A percentile compares a stretch with the other conserved stretches of the same genome.
phyloP scores from a whole-genome alignment of 2,888 invertebrate species.

The Himalopsyche japonica region DNA sequence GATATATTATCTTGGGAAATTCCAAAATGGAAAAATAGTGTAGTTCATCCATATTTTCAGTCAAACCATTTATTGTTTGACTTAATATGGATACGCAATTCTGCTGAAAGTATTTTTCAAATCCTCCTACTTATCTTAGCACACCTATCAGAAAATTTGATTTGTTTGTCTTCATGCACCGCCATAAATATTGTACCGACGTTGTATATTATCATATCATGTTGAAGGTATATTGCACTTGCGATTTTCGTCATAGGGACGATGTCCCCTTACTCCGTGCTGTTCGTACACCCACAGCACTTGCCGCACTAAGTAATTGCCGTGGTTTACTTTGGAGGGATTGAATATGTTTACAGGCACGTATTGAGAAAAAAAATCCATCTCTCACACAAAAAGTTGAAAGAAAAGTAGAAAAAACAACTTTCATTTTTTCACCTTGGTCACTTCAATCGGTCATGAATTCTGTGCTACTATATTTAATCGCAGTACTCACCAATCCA shows the following conservation, averaged over 20 bases:
- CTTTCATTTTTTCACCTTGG: too few species aligned
- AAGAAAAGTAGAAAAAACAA: too few species aligned
- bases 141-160: slow-evolving; percentile 20
- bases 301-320: slow-evolving; percentile 37
- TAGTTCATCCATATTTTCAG: not conserved
- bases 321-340: slow-evolving; percentile 28
- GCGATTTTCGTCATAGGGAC: not conserved
- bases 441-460: too few species aligned
- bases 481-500: too few species aligned
- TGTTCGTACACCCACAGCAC: not conserved
- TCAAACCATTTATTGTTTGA: not conserved
- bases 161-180: slow-evolving; percentile 36
- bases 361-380: not conserved
- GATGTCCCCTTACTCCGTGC: not conserved
- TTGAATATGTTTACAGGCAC: not conserved
- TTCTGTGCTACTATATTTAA: too few species aligned
- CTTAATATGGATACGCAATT: not conserved
- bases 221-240: not conserved
- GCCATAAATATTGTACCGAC: slow-evolving; percentile 21
- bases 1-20: too few species aligned
- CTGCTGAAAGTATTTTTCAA: not conserved
- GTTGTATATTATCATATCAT: not conserved
- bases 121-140: not conserved
- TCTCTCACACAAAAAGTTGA: too few species aligned
- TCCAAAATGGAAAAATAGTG: too few species aligned